Conservation (phyloP, 2,888 invertebrate genomes). For the Calameuta filiformis region DNA sequence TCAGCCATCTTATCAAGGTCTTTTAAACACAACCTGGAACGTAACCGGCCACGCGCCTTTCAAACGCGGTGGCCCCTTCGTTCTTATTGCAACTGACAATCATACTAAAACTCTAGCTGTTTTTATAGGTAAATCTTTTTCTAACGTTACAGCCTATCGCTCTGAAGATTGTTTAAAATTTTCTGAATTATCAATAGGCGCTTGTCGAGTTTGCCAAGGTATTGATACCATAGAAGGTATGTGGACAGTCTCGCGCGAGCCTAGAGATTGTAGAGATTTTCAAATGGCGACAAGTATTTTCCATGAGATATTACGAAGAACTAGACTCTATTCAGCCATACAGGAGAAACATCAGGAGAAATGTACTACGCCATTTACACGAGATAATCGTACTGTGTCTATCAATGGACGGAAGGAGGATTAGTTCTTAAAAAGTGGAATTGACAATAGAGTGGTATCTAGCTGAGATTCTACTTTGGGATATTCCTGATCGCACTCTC, state of each 20-base stretch:
- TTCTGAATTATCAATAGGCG: slow-evolving; percentile 31
- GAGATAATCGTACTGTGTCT: background rate
- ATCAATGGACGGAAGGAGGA: background rate
- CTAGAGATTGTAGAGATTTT: slow-evolving; percentile 47
- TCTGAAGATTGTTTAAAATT: background rate
- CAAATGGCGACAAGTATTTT: slow-evolving; percentile 44
- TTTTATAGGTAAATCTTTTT: slow-evolving; percentile 41
- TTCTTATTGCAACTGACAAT: slow-evolving; percentile 43
- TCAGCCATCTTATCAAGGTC: slow-evolving; percentile 28
- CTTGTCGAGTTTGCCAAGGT: slow-evolving; percentile 52
- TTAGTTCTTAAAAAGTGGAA: background rate
- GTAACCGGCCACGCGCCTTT: slow-evolving; percentile 47
- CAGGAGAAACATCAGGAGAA: slow-evolving; percentile 26
- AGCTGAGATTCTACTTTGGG: background rate
- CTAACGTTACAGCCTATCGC: background rate
- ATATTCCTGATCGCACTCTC: background rate
- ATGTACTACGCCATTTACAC: background rate
- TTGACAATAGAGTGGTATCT: background rate
- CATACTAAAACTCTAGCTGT: slow-evolving; percentile 45
- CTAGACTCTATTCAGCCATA: slow-evolving; percentile 26
- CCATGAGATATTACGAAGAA: slow-evolving; percentile 50
- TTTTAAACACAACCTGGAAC: slow-evolving; percentile 48
- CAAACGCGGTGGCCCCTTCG: slow-evolving; percentile 46
- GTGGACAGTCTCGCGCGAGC: slow-evolving; percentile 45
- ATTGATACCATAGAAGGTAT: slow-evolving; percentile 51